These are phyloP conservation scores for Triops cancriformis DNA, from an alignment of 1,140 invertebrate genomes.

Conservation along the genomic window DNA sequence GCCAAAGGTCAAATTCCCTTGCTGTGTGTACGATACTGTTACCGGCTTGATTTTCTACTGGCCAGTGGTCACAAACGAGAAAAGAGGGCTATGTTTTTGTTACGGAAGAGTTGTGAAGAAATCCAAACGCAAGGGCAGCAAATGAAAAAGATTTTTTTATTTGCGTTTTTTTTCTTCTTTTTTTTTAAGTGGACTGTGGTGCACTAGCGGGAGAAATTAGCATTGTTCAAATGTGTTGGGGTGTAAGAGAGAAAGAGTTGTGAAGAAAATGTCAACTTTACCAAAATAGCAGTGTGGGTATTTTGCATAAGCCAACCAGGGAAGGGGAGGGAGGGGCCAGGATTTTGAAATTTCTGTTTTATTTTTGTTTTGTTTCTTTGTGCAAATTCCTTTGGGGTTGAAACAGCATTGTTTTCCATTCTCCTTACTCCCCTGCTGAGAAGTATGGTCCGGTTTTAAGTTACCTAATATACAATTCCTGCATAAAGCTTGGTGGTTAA, in stretches of 20 bases:
- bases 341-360: neutral
- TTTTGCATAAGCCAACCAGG: neutral
- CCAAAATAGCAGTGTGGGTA: neutral
- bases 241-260: neutral
- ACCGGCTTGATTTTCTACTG: neutral
- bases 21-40: conserved; percentile 1
- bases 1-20: neutral
- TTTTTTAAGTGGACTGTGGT: neutral
- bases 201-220: neutral
- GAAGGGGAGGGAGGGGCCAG: neutral
- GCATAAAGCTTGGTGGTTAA: neutral
- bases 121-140: neutral
- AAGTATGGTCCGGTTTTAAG: conserved; percentile 8
- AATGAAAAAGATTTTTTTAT: too few species aligned
- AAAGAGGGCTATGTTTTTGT: neutral
- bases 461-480: conserved; percentile 14
- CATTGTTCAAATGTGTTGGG: neutral
- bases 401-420: neutral
- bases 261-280: neutral
- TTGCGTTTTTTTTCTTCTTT: neutral
- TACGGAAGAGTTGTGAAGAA: neutral
- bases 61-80: neutral
- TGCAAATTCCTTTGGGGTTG: neutral
- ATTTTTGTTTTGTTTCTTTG: neutral
- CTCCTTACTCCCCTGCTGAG: conserved; percentile 2